Conservation (phyloP, 1,140 invertebrate species). For the Drosophila neocordata region DNA sequence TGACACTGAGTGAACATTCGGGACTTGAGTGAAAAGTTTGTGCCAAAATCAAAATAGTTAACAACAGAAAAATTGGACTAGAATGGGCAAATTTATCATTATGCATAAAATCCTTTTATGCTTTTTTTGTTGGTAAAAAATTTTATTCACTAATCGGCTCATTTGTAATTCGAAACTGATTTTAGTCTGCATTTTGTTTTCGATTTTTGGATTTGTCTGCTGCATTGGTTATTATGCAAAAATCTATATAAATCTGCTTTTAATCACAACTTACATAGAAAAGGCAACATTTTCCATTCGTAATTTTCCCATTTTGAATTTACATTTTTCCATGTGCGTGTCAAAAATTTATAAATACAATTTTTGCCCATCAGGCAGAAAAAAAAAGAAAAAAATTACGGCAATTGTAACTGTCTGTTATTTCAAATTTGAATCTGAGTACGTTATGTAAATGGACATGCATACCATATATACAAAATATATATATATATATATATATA, state of each 20-base stretch:
- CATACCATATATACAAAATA: not conserved
- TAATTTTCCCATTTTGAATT: not conserved
- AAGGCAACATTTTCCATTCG: not conserved
- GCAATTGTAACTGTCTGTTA: constrained; percentile 11
- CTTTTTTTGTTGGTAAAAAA: not conserved
- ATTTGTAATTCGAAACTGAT: constrained; percentile 31
- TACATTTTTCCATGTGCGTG: constrained; percentile 19
- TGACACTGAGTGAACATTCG: constrained; percentile 14
- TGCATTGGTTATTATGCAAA: constrained; percentile 13
- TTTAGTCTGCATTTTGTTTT: constrained; percentile 23
- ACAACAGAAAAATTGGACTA: not conserved
- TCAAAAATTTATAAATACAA: constrained; percentile 28
- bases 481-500: not conserved
- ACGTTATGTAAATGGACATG: constrained; percentile 31
- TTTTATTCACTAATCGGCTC: constrained; percentile 27
- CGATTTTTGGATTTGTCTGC: constrained; percentile 16
- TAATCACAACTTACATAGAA: constrained; percentile 41
- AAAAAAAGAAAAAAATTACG: not conserved
- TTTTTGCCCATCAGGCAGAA: not conserved
- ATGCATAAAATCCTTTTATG: not conserved
- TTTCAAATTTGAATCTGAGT: constrained; percentile 15
- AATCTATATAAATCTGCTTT: constrained; percentile 51
- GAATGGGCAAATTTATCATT: not conserved
- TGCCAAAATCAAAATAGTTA: not conserved
- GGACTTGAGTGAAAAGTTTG: constrained; percentile 18